Evolutionary conservation across 2,797 vertebrate genomes (phyloP).

Genomic region (Cygnus olor): DNA sequence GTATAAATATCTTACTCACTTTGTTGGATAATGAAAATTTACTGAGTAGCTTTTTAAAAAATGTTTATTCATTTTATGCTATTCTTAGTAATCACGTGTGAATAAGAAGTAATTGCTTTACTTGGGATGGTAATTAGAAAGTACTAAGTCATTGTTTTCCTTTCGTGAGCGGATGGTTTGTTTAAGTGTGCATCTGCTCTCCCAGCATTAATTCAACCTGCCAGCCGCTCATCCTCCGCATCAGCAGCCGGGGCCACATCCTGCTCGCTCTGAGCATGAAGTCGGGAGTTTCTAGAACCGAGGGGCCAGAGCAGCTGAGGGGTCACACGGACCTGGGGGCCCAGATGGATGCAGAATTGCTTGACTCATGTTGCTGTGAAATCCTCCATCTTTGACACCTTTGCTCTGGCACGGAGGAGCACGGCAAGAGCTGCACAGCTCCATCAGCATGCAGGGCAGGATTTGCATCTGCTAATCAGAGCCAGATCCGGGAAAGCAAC

Average conservation of each 20-base stretch:
- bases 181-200: conserved; percentile 31
- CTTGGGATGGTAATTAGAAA: conserved; percentile 63
- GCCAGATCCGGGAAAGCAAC: conserved; percentile 48
- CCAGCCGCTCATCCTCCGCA: not conserved
- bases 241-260: not conserved
- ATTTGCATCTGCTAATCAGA: conserved; percentile 62
- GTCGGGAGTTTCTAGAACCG: fast-evolving
- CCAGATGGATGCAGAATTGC: fast-evolving
- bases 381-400: not conserved
- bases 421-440: not conserved
- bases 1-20: conserved; percentile 75
- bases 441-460: conserved; percentile 17
- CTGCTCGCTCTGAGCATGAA: not conserved
- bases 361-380: fast-evolving
- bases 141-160: conserved; percentile 60
- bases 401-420: not conserved
- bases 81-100: conserved; percentile 67
- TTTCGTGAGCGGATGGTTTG: conserved; percentile 1
- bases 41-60: conserved; percentile 48
- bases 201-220: not conserved
- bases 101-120: conserved; percentile 72
- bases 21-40: conserved; percentile 77
- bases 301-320: not conserved
- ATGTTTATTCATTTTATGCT: conserved; percentile 76
- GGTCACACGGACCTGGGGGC: fast-evolving